Conservation (phyloP, 1,140 invertebrate species). For the Idris sp. region DNA sequence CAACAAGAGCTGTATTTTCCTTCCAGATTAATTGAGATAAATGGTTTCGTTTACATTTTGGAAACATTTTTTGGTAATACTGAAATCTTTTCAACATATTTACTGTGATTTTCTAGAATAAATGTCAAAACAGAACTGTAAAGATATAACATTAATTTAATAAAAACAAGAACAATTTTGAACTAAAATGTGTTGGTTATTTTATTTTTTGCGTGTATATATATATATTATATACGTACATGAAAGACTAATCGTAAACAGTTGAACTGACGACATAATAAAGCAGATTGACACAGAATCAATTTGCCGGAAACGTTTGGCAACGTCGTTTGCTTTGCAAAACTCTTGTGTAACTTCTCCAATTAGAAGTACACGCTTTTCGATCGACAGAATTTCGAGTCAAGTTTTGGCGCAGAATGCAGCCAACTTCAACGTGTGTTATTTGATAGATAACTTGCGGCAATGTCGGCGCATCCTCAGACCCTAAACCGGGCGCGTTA, state of each 20-base stretch:
- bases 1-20: conserved; percentile 14
- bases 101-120: conserved; percentile 6
- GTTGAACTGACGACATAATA: too few relatives aligned
- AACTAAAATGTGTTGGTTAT: too few relatives aligned
- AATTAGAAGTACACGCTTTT: conserved; percentile 39
- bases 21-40: conserved; percentile 39
- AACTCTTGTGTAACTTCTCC: conserved; percentile 35
- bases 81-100: conserved; percentile 23
- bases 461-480: conserved; percentile 34
- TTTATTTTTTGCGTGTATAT: too few relatives aligned
- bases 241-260: too few relatives aligned
- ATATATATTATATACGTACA: too few relatives aligned
- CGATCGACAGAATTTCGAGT: conserved; percentile 23
- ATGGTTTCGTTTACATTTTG: conserved; percentile 9
- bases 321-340: conserved; percentile 36
- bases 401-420: conserved; percentile 35
- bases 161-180: too few relatives aligned
- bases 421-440: conserved; percentile 29
- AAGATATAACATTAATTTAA: too few relatives aligned
- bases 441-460: conserved; percentile 34
- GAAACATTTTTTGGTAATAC: conserved; percentile 1
- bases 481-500: conserved; percentile 16
- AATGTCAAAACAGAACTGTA: too few relatives aligned
- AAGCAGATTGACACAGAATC: conserved; percentile 32
- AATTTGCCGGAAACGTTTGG: conserved; percentile 39